These are phyloP conservation scores for Lampris incognitus DNA, from an alignment of 2,113 vertebrate species.

Conservation along the genomic window DNA sequence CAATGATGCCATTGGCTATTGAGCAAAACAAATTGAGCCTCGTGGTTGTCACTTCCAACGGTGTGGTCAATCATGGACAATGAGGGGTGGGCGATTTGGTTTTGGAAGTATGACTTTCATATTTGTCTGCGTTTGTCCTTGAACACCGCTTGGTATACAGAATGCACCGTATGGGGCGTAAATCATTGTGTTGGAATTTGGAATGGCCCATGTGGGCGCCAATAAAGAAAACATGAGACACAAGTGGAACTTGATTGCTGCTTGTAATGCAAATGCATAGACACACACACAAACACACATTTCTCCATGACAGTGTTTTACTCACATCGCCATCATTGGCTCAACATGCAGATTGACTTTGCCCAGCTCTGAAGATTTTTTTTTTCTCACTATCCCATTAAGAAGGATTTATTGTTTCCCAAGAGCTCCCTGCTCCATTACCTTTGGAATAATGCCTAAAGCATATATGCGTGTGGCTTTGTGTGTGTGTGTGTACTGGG, in stretches of 20 bases:
- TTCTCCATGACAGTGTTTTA: slow-evolving; percentile 31
- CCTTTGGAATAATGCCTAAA: slow-evolving; percentile 67
- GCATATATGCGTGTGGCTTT: slow-evolving; percentile 22
- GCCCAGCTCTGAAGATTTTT: slow-evolving; percentile 62
- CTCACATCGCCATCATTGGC: slow-evolving; percentile 55
- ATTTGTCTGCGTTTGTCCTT: slow-evolving; percentile 32
- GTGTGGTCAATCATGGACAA: slow-evolving; percentile 20
- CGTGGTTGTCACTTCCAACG: slow-evolving; percentile 6
- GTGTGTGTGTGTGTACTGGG: slow-evolving; percentile 20
- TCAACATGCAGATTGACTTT: slow-evolving; percentile 69
- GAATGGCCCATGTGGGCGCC: slow-evolving; percentile 54
- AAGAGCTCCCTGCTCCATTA: slow-evolving; percentile 75
- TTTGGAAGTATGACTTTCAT: slow-evolving; percentile 23
- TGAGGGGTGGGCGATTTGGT: slow-evolving; percentile 18
- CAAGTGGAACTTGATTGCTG: slow-evolving; percentile 35
- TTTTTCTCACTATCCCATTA: slow-evolving; percentile 74
- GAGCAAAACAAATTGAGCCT: slow-evolving; percentile 23
- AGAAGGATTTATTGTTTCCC: slow-evolving; percentile 77
- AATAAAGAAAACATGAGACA: slow-evolving; percentile 46
- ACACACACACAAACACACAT: slow-evolving; percentile 23
- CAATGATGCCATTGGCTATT: background rate
- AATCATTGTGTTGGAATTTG: slow-evolving; percentile 55
- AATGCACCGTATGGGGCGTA: background rate
- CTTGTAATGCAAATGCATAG: slow-evolving; percentile 30
- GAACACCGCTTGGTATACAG: slow-evolving; percentile 28